Conservation (phyloP, 2,888 invertebrate species). For the Hylaea fasciaria region DNA sequence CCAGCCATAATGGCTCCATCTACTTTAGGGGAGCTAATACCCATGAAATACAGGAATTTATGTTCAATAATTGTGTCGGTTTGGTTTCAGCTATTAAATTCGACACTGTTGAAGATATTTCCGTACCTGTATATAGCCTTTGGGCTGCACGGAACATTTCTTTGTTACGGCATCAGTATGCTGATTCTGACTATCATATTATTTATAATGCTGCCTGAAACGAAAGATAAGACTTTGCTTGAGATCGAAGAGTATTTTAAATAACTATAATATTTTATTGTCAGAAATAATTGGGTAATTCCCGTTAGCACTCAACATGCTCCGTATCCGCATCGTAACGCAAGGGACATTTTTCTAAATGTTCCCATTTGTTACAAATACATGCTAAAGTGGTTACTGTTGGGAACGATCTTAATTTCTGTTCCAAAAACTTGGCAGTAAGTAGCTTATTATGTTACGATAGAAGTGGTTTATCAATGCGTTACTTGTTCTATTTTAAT, state of each 20-base stretch:
- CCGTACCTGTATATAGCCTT: slow-evolving; percentile 38
- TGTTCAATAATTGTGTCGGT: slow-evolving; percentile 21
- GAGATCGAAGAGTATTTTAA: slow-evolving; percentile 1
- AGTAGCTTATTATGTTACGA: too few relatives aligned
- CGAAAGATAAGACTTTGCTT: slow-evolving; percentile 44
- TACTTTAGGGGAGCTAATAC: slow-evolving; percentile 28
- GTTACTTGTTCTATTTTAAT: too few relatives aligned
- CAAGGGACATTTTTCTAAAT: too few relatives aligned
- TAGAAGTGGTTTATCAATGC: too few relatives aligned
- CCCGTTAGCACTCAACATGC: too few relatives aligned
- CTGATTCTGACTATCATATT: slow-evolving; percentile 26
- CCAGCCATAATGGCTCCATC: slow-evolving; percentile 31
- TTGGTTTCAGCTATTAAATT: slow-evolving; percentile 12
- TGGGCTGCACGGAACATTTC: slow-evolving; percentile 39
- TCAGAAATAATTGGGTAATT: too few relatives aligned
- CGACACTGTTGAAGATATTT: slow-evolving; percentile 23
- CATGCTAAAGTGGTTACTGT: too few relatives aligned
- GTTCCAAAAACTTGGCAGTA: too few relatives aligned
- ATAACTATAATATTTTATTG: too few relatives aligned
- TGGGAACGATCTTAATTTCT: too few relatives aligned
- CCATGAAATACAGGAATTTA: slow-evolving; percentile 25
- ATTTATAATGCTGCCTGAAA: slow-evolving; percentile 45
- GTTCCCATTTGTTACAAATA: too few relatives aligned
- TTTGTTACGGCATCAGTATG: slow-evolving; percentile 38
- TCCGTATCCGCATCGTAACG: too few relatives aligned